Base-by-base conservation (phyloP, 1,140 invertebrate species). In the Ylistrum balloti region DNA sequence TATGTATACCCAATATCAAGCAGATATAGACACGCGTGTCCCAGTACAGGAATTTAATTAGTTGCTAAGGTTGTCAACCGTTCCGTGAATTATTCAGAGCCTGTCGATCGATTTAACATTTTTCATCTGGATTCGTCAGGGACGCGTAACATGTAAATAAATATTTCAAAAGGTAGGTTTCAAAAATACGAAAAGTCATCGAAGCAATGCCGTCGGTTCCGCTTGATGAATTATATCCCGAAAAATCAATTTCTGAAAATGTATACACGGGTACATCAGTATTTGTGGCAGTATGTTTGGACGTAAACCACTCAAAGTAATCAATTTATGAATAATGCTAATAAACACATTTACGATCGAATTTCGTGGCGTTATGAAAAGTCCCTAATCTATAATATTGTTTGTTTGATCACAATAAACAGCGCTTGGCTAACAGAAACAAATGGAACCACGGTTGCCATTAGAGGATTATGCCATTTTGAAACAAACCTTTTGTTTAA, bases 311-410 rank as follows among this genome's bases (percentile, higher is more conserved):
- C 35, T 38, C 35, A n/a, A 74, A 9, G n/a, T 17, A 74, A 74
- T 74, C 56, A 74, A 74, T 74, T 74, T 74, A 74, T 74, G 56
- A 74, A 74, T 74, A 74, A 74, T 74, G 56, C 56, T 74, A 74
- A 74, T 74, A 74, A 74, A 74, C n/a, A 22, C n/a, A 0, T 28
- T 22, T 5, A 28, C 22, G 56, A 28, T 74, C 56, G 56, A 74
- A 74, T 28, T 3, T 74, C 22, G 56, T 17, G 56, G n/a, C 22
- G 56, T 17, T 5, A 5, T 74, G 45, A 74, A 74, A 17, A 3
- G 41, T 5, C 56, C 5, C 56, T 74, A 74, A 74, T 74, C 56
- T 28, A 74, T 74, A 74, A 74, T 3, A 3, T n/a, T 74, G 56
- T 74, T 74, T 74, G 56, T 74, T 74, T 28, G 56, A 28, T 28